These are phyloP conservation scores for Atethmia centrago DNA, from an alignment of 2,888 invertebrate species.

Conservation along the genomic window DNA sequence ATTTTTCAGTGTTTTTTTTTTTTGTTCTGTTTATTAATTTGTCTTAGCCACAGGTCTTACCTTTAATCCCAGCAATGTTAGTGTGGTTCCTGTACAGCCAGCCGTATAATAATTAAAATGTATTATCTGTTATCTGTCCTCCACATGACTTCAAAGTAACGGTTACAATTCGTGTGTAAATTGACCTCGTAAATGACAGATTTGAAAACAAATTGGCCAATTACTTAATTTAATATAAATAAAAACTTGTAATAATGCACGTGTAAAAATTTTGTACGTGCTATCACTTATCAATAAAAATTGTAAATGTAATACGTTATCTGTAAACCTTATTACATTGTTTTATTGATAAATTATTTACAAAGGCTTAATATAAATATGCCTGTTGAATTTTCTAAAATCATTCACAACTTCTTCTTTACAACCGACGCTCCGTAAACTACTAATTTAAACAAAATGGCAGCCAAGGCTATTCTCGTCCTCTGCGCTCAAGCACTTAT, in stretches of 20 bases:
- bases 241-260: background rate
- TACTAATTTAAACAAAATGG: constrained; percentile 65
- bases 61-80: background rate
- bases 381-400: background rate
- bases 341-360: constrained; percentile 21
- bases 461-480: constrained; percentile 65
- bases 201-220: background rate
- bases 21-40: background rate
- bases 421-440: background rate
- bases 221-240: background rate
- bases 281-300: background rate
- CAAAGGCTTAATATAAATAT: constrained; percentile 42
- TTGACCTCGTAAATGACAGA: background rate
- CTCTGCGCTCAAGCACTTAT: constrained; percentile 71
- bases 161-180: background rate
- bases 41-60: background rate
- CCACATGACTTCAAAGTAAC: background rate
- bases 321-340: constrained; percentile 20
- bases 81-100: background rate
- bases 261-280: too few species aligned
- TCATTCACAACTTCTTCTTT: constrained; percentile 46
- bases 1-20: background rate
- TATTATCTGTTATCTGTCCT: background rate
- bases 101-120: background rate
- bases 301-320: constrained; percentile 12